Evolutionary conservation across 2,797 vertebrate species (phyloP).

Genomic region (Podargus strigoides): DNA sequence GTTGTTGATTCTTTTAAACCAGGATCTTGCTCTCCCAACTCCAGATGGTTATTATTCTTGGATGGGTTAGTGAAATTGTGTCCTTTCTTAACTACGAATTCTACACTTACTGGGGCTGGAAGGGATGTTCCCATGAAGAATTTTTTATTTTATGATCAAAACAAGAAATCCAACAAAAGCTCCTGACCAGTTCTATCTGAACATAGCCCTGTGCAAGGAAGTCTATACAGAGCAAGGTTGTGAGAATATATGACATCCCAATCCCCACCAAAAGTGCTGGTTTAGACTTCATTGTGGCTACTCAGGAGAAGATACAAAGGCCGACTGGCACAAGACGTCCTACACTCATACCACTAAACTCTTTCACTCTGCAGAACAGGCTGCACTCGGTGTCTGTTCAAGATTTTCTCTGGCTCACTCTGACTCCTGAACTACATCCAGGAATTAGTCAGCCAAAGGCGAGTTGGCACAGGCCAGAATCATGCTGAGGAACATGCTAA

Average conservation of each 20-base stretch:
- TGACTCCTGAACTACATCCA: background rate
- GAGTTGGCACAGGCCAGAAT: background rate
- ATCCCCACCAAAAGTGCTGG: background rate
- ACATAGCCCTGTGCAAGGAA: background rate
- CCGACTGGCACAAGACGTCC: background rate
- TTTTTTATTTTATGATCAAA: background rate
- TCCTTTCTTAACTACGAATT: background rate
- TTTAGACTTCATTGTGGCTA: background rate
- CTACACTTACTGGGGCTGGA: background rate
- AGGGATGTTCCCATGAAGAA: background rate
- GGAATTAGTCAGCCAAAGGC: background rate
- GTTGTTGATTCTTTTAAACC: background rate
- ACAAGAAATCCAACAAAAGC: background rate
- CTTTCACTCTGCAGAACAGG: background rate
- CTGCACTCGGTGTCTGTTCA: background rate
- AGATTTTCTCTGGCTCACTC: background rate
- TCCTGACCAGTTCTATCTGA: background rate
- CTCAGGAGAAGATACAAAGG: background rate
- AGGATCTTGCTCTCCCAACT: background rate
- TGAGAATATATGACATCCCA: background rate
- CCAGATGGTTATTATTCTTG: background rate
- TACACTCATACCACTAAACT: background rate
- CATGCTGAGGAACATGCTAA: background rate
- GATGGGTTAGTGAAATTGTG: background rate
- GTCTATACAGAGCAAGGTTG: background rate